phyloP scores from a whole-genome alignment of 2,113 vertebrate genomes.

The Lepisosteus osseus region DNA sequence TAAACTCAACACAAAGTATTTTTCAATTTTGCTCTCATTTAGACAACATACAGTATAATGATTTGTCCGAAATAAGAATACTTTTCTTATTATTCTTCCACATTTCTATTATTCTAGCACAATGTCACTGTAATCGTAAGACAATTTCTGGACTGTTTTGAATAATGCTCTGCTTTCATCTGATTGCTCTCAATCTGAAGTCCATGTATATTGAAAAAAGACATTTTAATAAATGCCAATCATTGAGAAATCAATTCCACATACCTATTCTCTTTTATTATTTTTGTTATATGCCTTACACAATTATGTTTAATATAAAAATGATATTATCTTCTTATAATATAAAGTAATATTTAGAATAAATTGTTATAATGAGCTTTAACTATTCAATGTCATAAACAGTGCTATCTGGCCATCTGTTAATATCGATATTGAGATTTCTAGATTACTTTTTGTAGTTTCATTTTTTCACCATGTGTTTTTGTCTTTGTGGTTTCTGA shows the following conservation, averaged over 20 bases:
- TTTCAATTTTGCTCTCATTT: too few relatives aligned
- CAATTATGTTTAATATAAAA: constrained; percentile 5
- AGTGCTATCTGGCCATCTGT: neutral
- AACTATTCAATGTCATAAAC: neutral
- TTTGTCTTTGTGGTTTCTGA: too few relatives aligned
- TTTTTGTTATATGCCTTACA: neutral
- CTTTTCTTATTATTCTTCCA: too few relatives aligned
- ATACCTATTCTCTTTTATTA: neutral
- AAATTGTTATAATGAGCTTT: neutral
- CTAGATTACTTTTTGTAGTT: neutral
- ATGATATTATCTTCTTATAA: neutral
- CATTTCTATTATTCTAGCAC: constrained; percentile 19
- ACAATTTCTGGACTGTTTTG: neutral
- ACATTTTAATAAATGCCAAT: constrained; percentile 21
- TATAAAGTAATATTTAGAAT: constrained; percentile 10
- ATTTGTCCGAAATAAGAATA: too few relatives aligned
- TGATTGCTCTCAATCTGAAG: neutral
- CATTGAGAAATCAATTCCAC: constrained; percentile 3
- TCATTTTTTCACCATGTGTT: too few relatives aligned
- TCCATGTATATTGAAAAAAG: constrained; percentile 16
- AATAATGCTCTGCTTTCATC: neutral
- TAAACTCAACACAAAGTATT: too few relatives aligned
- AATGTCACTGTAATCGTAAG: constrained; percentile 3
- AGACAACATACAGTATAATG: too few relatives aligned
- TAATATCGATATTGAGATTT: constrained; percentile 1